phyloP scores from a whole-genome alignment of 2,113 vertebrate genomes.

The Hyaena hyaena region DNA sequence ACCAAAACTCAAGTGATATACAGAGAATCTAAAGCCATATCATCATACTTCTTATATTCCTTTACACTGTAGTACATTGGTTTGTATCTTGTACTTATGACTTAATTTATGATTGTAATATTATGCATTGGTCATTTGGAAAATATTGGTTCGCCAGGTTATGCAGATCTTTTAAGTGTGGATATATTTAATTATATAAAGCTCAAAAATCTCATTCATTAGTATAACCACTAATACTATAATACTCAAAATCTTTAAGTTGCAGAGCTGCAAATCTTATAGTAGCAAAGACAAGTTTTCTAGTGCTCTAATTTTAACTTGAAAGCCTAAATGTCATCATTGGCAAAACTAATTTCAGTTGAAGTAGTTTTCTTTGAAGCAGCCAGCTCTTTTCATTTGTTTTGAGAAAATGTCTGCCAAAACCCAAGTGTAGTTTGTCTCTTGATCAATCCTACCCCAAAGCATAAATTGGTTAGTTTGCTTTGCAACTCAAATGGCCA shows the following conservation, averaged over 20 bases:
- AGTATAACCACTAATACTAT: not conserved
- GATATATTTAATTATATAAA: not conserved
- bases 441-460: not conserved
- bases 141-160: not conserved
- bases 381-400: not conserved
- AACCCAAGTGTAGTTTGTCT: not conserved
- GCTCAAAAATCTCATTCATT: not conserved
- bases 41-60: not conserved
- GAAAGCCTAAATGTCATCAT: slow-evolving; percentile 18
- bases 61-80: not conserved
- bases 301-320: not conserved
- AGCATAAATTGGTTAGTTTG: not conserved
- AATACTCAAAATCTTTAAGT: not conserved
- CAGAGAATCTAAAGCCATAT: not conserved
- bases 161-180: not conserved
- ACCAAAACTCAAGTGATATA: not conserved
- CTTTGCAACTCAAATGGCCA: not conserved
- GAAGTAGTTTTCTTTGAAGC: not conserved
- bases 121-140: not conserved
- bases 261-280: not conserved
- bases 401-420: not conserved
- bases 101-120: not conserved
- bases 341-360: not conserved
- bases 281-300: not conserved
- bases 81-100: not conserved